Base-by-base conservation (phyloP, 1,140 invertebrate species). In the Polypedilum pembai region DNA sequence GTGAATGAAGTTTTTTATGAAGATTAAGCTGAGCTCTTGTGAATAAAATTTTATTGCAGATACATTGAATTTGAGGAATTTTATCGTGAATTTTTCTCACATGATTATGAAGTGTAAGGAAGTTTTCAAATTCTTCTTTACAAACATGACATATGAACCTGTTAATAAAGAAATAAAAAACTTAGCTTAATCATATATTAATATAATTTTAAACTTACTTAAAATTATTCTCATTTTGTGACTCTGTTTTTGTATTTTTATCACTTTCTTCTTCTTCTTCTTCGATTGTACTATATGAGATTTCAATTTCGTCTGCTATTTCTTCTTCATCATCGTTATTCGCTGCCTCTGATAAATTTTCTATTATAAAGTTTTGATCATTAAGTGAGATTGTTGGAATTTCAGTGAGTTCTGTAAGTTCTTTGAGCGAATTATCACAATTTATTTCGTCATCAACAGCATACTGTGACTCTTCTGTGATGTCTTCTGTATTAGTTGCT, bases 301-400 rank as follows among this genome's bases (percentile, higher is more conserved):
- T 56, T 56, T 56, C 45, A 56, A 56, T 56, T n/a, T 56, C 45
- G 12, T 56, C 45, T n/a, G 45, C 45, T n/a, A 56, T n/a, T 56
- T 56, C 45, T 56, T 33, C 24, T 5, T 33, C 24, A 33, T 33
- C 24, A 33, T 33, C 24, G 5, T 33, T 33, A 33, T 33, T 33
- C 5, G 12, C 12, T 1, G 10, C n/a, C 15, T 56, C 45, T 12
- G 45, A n/a, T 4, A 56, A n/a, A 15, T 56, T 56, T 15, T 56
- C 45, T 12, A 56, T 56, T 4, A 56, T n/a, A 56, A 56, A 56
- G 45, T 56, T 56, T 15, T 56, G 45, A n/a, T 56, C 45, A n/a
- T 12, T n/a, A n/a, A 56, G 12, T 10, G 45, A 4, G 12, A 56
- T 56, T 15, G 45, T 56, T 56, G 45, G 45, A 56, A 56, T 56